Evolutionary conservation across 2,888 invertebrate species (phyloP).

Genomic region (Listrodromus nycthemerus): DNA sequence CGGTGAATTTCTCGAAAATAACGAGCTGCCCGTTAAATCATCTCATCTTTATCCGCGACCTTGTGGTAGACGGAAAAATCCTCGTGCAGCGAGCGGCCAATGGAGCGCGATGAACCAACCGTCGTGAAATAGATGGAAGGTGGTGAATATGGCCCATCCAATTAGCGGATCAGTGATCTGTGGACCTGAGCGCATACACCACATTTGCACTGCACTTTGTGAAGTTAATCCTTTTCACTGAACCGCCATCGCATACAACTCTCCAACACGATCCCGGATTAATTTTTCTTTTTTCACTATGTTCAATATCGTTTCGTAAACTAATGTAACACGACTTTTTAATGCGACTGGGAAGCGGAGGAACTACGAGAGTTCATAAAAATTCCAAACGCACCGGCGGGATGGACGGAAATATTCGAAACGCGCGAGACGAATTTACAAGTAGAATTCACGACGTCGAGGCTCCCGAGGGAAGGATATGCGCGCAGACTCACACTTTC

Average conservation of each 20-base stretch:
- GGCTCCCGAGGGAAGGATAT: conserved; percentile 41
- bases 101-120: conserved; percentile 26
- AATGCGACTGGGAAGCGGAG: not conserved
- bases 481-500: conserved; percentile 21
- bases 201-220: too few relatives aligned
- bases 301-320: conserved; percentile 21
- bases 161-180: not conserved
- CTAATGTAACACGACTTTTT: conserved; percentile 18
- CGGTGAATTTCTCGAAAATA: conserved; percentile 68
- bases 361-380: conserved; percentile 5
- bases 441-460: conserved; percentile 21
- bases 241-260: not conserved
- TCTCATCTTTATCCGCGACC: conserved; percentile 47
- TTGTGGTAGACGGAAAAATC: conserved; percentile 56
- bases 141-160: not conserved
- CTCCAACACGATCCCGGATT: not conserved
- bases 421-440: conserved; percentile 55
- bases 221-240: too few relatives aligned
- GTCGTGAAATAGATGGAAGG: not conserved
- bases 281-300: not conserved
- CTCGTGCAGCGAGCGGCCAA: not conserved
- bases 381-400: conserved; percentile 8
- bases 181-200: not conserved
- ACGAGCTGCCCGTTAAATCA: conserved; percentile 65
- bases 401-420: conserved; percentile 50